Evolutionary conservation across 1,140 invertebrate species (phyloP).

Genomic region (Drosophila parvula): DNA sequence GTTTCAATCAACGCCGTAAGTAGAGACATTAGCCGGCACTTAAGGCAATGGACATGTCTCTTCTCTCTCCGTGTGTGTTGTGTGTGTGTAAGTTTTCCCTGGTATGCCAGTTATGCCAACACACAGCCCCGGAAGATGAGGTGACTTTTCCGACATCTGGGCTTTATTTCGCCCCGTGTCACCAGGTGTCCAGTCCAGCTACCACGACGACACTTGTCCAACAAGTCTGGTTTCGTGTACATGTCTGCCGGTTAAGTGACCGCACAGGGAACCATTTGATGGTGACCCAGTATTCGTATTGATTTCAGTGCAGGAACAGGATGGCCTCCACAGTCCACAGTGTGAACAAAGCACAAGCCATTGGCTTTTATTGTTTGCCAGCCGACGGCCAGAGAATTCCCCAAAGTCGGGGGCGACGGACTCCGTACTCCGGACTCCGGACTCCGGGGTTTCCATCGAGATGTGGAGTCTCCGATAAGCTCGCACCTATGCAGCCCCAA

Average conservation of each 20-base stretch:
- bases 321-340: background rate
- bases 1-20: slow-evolving; percentile 1
- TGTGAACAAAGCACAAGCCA: slow-evolving; percentile 34
- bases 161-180: slow-evolving; percentile 12
- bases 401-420: slow-evolving; percentile 47
- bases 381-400: slow-evolving; percentile 37
- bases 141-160: slow-evolving; percentile 7
- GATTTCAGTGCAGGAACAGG: slow-evolving; percentile 24
- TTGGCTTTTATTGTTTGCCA: slow-evolving; percentile 63
- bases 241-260: slow-evolving; percentile 39
- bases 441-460: slow-evolving; percentile 15
- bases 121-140: background rate
- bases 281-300: slow-evolving; percentile 53
- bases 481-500: slow-evolving; percentile 30
- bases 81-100: background rate
- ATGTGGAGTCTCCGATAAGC: slow-evolving; percentile 37
- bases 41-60: background rate
- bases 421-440: background rate
- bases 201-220: slow-evolving; percentile 11
- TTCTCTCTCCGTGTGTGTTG: background rate
- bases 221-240: slow-evolving; percentile 15
- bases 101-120: no score
- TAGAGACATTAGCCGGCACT: slow-evolving; percentile 13
- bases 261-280: slow-evolving; percentile 26
- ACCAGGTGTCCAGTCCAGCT: slow-evolving; percentile 7